Evolutionary conservation across 1,140 invertebrate genomes (phyloP), one percentile per base, ranked within the genome.

Genomic region (Bombus turneri): DNA sequence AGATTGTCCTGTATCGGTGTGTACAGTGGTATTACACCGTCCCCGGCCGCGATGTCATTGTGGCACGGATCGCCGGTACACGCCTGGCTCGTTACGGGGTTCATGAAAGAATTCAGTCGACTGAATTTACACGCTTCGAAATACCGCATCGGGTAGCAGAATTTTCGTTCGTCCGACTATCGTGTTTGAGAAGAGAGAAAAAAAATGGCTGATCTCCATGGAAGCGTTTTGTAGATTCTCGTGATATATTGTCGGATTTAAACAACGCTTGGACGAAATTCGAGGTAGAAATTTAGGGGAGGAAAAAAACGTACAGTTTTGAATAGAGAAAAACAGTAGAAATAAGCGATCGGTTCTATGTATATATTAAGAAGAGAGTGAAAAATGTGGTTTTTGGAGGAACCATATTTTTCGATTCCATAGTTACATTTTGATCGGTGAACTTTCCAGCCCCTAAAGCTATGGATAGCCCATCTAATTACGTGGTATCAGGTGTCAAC

Each of bases 401-500:
- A 25, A n/a, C 22, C n/a, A 18, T 39, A 31, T 34, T n/a, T 37
- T 37, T 25, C 9, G 57, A 37, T 66, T 28, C 37, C 22, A 6
- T 12, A 22, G 62, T 76, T 59, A 59, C 82, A 39, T 34, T 39
- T 15, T 41, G 31, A 79, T 80, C 39, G 77, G 47, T 25, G 47
- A 78, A 78, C 66, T 64, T 64, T 59, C 31, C 25, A 47, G 31
- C 62, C 82, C 66, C 39, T 28, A 53, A 39, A 41, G 28, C 41
- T 34, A 74, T 62, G 76, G 66, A 34, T 68, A 37, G 31, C 68
- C 76, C 74, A 64, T 71, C 68, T 90, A 90, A 90, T 90, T 91
- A 90, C 47, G 66, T 57, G 77, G 82, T 88, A 91, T 91, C 91
- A 91, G 91, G 91, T 91, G 91, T 91, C 90, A 88, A 72, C 76